These are phyloP conservation scores for Sander lucioperca DNA, from an alignment of 2,113 vertebrate species.

Conservation along the genomic window DNA sequence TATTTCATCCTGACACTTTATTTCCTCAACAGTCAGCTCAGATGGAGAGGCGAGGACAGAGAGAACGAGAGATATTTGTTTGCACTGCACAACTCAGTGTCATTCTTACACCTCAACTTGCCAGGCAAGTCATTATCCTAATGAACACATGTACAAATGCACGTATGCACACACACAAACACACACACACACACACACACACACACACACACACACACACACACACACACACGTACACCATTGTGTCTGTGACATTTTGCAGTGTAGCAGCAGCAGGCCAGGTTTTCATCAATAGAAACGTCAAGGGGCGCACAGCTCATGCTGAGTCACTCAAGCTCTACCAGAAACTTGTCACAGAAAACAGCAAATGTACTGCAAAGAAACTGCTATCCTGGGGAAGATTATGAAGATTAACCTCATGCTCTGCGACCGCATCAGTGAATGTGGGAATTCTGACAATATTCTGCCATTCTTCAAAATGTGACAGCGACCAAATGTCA, in stretches of 20 bases:
- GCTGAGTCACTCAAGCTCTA: constrained; percentile 55
- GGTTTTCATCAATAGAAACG: constrained; percentile 50
- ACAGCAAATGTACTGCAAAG: constrained; percentile 27
- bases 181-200: background rate
- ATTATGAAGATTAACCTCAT: constrained; percentile 10
- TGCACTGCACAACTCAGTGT: constrained; percentile 59
- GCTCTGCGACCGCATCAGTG: background rate
- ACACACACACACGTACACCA: background rate
- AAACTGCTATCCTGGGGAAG: constrained; percentile 8
- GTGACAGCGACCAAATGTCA: background rate
- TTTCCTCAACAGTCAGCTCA: constrained; percentile 46
- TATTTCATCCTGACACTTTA: constrained; percentile 56
- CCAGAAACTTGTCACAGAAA: constrained; percentile 43
- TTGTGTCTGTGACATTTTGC: constrained; percentile 54
- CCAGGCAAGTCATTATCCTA: constrained; percentile 58
- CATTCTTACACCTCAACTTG: constrained; percentile 56
- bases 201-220: constrained; percentile 3
- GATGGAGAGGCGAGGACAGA: constrained; percentile 46
- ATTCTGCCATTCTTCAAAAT: constrained; percentile 28
- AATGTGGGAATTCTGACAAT: constrained; percentile 21
- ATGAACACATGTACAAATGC: constrained; percentile 22
- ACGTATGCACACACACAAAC: constrained; percentile 1
- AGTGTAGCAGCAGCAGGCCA: constrained; percentile 38
- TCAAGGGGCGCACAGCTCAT: constrained; percentile 43
- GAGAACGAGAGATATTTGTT: constrained; percentile 51